phyloP scores from a whole-genome alignment of 2,888 invertebrate species.

The Uloborus plumipes region DNA sequence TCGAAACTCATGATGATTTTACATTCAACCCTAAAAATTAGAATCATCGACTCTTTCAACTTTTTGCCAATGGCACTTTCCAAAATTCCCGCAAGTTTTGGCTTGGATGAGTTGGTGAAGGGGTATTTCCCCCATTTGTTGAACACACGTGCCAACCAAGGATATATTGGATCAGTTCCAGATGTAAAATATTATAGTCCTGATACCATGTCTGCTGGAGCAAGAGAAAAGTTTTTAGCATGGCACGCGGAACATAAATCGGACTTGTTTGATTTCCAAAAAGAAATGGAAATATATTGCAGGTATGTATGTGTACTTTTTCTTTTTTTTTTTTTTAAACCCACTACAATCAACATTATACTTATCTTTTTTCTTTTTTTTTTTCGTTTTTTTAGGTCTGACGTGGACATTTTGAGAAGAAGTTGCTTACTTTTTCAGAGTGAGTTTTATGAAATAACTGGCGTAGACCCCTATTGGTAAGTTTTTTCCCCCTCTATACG shows the following conservation, averaged over 20 bases:
- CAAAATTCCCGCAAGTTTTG: conserved; percentile 29
- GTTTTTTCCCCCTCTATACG: no score
- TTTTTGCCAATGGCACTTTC: conserved; percentile 34
- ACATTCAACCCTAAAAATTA: neutral
- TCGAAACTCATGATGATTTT: conserved; percentile 12
- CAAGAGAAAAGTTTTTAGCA: neutral
- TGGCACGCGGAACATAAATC: conserved; percentile 4
- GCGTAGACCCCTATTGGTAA: no score
- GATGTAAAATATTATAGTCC: conserved; percentile 3
- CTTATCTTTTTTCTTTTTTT: no score
- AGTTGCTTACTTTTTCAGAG: no score
- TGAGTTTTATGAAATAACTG: no score
- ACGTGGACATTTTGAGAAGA: no score
- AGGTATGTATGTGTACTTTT: no score
- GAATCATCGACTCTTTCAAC: conserved; percentile 37
- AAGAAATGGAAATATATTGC: no score
- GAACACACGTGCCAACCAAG: conserved; percentile 24
- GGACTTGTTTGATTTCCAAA: no score
- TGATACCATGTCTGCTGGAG: conserved; percentile 5
- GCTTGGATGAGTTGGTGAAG: conserved; percentile 10
- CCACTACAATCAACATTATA: no score
- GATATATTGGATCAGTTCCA: conserved; percentile 7
- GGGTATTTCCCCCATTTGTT: conserved; percentile 48
- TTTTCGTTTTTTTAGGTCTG: no score
- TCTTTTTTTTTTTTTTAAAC: no score